Conservation (phyloP, 2,888 invertebrate species). For the Caenorhabditis sulstoni region DNA sequence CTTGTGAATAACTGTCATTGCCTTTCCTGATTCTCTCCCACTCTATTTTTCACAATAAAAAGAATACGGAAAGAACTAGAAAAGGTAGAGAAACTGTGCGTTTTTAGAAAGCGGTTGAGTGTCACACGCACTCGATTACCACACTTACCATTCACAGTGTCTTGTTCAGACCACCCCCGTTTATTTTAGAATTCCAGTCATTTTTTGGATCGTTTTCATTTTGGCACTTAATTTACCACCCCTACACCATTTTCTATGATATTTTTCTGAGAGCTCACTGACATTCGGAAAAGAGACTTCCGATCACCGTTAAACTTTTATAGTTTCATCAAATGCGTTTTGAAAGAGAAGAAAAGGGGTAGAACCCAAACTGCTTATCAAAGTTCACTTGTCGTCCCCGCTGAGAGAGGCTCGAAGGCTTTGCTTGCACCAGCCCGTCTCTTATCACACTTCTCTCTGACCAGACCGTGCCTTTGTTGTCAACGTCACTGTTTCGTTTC, state of each 20-base stretch:
- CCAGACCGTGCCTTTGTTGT: constrained; percentile 40
- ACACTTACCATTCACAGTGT: not conserved
- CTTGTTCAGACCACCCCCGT: not conserved
- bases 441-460: constrained; percentile 44
- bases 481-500: constrained; percentile 32
- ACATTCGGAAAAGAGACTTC: not conserved
- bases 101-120: not conserved
- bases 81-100: not conserved
- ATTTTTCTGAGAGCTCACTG: constrained; percentile 15
- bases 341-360: not conserved
- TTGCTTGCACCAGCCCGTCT: constrained; percentile 33
- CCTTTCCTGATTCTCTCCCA: constrained; percentile 18
- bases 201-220: no score
- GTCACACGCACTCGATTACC: constrained; percentile 8
- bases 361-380: constrained; percentile 34
- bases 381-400: constrained; percentile 39
- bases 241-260: constrained; percentile 5
- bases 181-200: not conserved
- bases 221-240: not conserved
- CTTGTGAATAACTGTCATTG: constrained; percentile 19
- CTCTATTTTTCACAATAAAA: not conserved
- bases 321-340: constrained; percentile 3
- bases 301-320: constrained; percentile 36
- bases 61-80: constrained; percentile 1
- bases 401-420: constrained; percentile 31